Evolutionary conservation across 2,888 invertebrate species (phyloP).

Genomic region (Prenolepis imparis): DNA sequence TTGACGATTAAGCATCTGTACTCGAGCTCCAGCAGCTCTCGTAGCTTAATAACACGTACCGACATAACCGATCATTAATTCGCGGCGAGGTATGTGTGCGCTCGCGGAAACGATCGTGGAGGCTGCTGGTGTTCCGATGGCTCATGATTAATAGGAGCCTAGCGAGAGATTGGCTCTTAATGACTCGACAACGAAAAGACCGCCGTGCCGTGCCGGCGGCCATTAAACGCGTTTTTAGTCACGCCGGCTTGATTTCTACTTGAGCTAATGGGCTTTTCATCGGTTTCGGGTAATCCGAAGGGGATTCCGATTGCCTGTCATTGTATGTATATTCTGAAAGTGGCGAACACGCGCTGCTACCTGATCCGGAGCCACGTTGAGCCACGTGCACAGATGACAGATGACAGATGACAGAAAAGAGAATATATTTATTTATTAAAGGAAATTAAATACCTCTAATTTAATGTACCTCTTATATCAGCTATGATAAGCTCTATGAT

Average conservation of each 20-base stretch:
- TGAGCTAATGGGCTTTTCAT: constrained; percentile 75
- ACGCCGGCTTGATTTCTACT: constrained; percentile 68
- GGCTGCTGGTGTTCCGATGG: constrained; percentile 43
- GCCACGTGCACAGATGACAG: background rate
- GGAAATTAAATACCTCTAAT: background rate
- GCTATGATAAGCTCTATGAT: too few relatives aligned
- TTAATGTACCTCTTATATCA: background rate
- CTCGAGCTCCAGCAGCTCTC: constrained; percentile 16
- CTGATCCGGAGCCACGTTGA: background rate
- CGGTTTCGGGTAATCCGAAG: constrained; percentile 63
- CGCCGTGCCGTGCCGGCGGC: constrained; percentile 48
- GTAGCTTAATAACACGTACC: constrained; percentile 45
- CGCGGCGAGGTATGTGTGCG: constrained; percentile 50
- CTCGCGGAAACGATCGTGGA: constrained; percentile 58
- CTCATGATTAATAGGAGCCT: constrained; percentile 71
- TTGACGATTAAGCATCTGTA: constrained; percentile 50
- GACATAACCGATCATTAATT: constrained; percentile 58
- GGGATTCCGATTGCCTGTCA: constrained; percentile 23
- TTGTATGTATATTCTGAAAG: constrained; percentile 2
- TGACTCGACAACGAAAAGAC: constrained; percentile 73
- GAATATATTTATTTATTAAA: background rate
- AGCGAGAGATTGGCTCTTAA: constrained; percentile 71
- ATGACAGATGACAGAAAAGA: background rate
- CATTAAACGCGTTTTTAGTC: constrained; percentile 72
- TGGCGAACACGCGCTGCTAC: constrained; percentile 20